Evolutionary conservation across 2,113 vertebrate genomes (phyloP), one percentile per base, ranked within the genome.

Genomic region (Sigmodon hispidus): DNA sequence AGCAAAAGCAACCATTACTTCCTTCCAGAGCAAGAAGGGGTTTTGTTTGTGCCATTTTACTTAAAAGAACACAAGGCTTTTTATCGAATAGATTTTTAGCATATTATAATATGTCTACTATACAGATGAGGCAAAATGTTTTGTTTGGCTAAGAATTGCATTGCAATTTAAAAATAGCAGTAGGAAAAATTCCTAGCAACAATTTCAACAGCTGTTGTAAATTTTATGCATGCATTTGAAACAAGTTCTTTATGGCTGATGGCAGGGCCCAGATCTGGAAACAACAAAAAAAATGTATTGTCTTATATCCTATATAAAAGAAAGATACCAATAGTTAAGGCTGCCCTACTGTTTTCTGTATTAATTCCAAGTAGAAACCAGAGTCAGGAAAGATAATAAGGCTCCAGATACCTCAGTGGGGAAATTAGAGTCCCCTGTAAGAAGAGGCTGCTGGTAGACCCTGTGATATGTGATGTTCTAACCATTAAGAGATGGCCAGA

Each of bases 101-200:
- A 92, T 95, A 73, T 79, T 91, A 72, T 76, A 79, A 67, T 59
- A 40, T 43, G 83, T 72, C 52, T 61, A 90, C 40, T 92, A 72
- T 80, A 59, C 19, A 94, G 85, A 95, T 29, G 69, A 95, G 26
- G 31, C 43, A 89, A 91, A 91, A 76, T 55, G 57, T 80, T 94
- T 96, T 94, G 40, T 72, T 75, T 88, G 52, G 29, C 90, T 87
- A 86, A 89, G 45, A 72, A 93, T 31, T 88, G 19, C 19, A 21
- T 0, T 94, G 57, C n/a, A n/a, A 88, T 75, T 96, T 94, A 80
- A 93, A 94, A 94, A 83, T 89, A 92, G 89, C 19, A 91, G 76
- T 61, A 61, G 61, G 10, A 45, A 88, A 95, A 97, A 85, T 73
- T 87, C 43, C 90, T 80, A 55, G 81, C 31, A 85, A 80, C 34